Conservation (phyloP, 2,797 vertebrate genomes). For the Euthynnus affinis region DNA sequence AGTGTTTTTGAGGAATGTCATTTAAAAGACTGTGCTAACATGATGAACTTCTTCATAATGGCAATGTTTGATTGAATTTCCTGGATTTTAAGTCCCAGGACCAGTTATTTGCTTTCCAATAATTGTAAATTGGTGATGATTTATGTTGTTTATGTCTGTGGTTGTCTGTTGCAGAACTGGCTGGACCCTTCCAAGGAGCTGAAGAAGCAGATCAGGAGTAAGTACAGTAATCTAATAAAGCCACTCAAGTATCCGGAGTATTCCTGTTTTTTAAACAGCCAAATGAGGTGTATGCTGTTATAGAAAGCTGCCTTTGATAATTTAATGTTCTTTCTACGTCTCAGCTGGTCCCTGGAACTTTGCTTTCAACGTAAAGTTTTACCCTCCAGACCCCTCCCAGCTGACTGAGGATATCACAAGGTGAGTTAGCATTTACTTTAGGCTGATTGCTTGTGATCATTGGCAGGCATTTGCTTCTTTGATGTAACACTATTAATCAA, state of each 20-base stretch:
- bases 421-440: slow-evolving; percentile 72
- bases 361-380: slow-evolving; percentile 98
- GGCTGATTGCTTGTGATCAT: not conserved
- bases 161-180: slow-evolving; percentile 92
- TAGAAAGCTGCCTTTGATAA: slow-evolving; percentile 19
- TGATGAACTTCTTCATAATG: not conserved
- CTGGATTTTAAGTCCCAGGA: not conserved
- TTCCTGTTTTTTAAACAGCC: not conserved
- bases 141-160: slow-evolving; percentile 15
- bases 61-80: not conserved
- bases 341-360: slow-evolving; percentile 96
- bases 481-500: not conserved
- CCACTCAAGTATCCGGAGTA: not conserved
- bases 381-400: slow-evolving; percentile 96
- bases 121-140: not conserved
- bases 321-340: slow-evolving; percentile 23
- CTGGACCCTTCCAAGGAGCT: slow-evolving; percentile 96
- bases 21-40: not conserved
- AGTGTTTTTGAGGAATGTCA: not conserved
- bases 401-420: slow-evolving; percentile 98
- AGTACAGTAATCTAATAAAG: slow-evolving; percentile 69
- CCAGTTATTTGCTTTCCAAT: not conserved
- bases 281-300: not conserved
- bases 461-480: not conserved
- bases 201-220: slow-evolving; percentile 98